Conservation (phyloP, 2,888 invertebrate species). For the Perdita meconis region DNA sequence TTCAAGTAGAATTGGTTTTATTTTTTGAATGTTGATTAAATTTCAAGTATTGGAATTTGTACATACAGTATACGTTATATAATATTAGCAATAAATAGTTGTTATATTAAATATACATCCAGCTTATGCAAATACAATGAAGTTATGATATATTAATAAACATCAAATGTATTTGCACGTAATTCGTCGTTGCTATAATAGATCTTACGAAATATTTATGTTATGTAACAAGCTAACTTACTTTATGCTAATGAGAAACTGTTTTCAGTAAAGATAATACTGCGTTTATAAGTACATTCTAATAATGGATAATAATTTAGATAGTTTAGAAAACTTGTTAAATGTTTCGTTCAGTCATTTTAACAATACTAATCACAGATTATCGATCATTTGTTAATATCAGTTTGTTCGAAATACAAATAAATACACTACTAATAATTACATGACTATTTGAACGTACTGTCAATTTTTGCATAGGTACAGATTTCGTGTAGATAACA, state of each 20-base stretch:
- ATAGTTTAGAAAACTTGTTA: background rate
- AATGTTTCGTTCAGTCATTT: slow-evolving; percentile 11
- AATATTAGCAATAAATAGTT: slow-evolving; percentile 63
- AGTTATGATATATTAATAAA: slow-evolving; percentile 25
- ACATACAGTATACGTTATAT: slow-evolving; percentile 50
- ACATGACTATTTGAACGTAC: slow-evolving; percentile 28
- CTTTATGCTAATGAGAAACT: slow-evolving; percentile 30
- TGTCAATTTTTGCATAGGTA: slow-evolving; percentile 15
- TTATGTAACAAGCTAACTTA: slow-evolving; percentile 34
- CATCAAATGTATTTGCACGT: slow-evolving; percentile 25
- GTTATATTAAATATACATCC: slow-evolving; percentile 58
- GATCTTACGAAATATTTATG: slow-evolving; percentile 19
- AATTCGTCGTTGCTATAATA: slow-evolving; percentile 25
- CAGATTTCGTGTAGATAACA: slow-evolving; percentile 17
- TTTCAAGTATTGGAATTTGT: slow-evolving; percentile 53
- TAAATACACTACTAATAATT: slow-evolving; percentile 27
- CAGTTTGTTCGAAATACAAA: slow-evolving; percentile 24
- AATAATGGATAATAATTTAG: slow-evolving; percentile 26
- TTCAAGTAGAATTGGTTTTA: slow-evolving; percentile 35
- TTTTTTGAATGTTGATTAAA: slow-evolving; percentile 35
- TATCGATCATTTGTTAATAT: slow-evolving; percentile 19
- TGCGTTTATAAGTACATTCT: slow-evolving; percentile 30
- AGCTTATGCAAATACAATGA: slow-evolving; percentile 41
- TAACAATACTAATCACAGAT: slow-evolving; percentile 40
- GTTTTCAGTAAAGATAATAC: slow-evolving; percentile 49